phyloP scores from a whole-genome alignment of 2,888 invertebrate species.

The Thymelicus lineola region DNA sequence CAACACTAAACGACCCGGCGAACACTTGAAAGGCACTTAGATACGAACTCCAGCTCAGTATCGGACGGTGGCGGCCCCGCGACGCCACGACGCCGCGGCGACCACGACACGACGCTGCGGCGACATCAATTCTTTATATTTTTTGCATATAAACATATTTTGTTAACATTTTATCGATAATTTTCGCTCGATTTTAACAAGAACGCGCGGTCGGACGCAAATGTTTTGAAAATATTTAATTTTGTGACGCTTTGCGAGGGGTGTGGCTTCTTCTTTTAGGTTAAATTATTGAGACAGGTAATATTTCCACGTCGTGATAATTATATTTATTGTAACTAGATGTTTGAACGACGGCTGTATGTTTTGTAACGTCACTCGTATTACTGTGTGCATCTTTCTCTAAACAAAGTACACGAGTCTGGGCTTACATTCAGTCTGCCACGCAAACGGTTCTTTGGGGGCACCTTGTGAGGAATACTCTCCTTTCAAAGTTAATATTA shows the following conservation, averaged over 20 bases:
- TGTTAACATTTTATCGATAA: conserved; percentile 71
- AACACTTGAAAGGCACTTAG: conserved; percentile 49
- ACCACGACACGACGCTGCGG: conserved; percentile 41
- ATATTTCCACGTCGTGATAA: conserved; percentile 43
- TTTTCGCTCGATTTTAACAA: conserved; percentile 66
- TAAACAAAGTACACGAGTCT: conserved; percentile 2
- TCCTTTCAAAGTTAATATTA: background rate
- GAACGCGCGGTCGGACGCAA: conserved; percentile 66
- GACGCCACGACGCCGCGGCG: conserved; percentile 23
- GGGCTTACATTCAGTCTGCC: conserved; percentile 26
- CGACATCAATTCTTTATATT: conserved; percentile 58
- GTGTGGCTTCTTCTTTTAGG: conserved; percentile 38
- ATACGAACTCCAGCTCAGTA: conserved; percentile 58
- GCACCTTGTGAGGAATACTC: background rate
- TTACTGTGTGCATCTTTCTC: conserved; percentile 12
- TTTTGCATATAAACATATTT: conserved; percentile 78
- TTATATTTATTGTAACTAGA: conserved; percentile 47
- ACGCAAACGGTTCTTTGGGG: background rate
- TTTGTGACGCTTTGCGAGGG: conserved; percentile 74
- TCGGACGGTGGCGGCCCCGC: conserved; percentile 47
- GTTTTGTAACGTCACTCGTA: conserved; percentile 38
- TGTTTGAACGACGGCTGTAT: conserved; percentile 42
- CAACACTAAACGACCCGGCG: conserved; percentile 69
- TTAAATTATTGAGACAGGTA: conserved; percentile 32
- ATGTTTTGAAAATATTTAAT: conserved; percentile 50